phyloP scores from a whole-genome alignment of 2,113 vertebrate species.

The Sceloporus tristichus region DNA sequence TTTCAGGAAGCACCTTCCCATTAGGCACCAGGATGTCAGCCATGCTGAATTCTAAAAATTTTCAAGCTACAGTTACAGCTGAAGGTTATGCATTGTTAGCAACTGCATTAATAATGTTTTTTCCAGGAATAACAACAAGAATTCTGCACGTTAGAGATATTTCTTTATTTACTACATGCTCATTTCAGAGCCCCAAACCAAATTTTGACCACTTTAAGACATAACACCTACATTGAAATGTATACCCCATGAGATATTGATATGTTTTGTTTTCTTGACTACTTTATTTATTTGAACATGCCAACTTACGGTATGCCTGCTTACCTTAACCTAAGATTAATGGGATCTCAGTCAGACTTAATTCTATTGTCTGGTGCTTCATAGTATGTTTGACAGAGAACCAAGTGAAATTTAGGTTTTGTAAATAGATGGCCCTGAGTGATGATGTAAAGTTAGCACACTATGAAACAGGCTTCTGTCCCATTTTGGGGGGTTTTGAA shows the following conservation, averaged over 20 bases:
- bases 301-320: not conserved
- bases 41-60: not conserved
- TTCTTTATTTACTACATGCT: not conserved
- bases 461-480: not conserved
- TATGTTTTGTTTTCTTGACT: not conserved
- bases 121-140: not conserved
- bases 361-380: not conserved
- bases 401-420: not conserved
- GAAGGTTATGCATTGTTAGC: not conserved
- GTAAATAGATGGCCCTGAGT: not conserved
- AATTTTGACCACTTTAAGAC: not conserved
- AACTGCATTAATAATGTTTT: rapidly evolving
- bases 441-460: not conserved
- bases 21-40: not conserved
- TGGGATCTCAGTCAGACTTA: not conserved
- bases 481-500: too few relatives aligned
- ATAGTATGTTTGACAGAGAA: not conserved
- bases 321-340: not conserved
- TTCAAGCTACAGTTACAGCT: rapidly evolving
- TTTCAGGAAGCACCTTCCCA: constrained; percentile 7
- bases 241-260: not conserved
- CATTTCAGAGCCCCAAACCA: not conserved
- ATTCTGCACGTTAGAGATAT: not conserved
- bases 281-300: constrained; percentile 1
- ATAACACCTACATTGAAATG: not conserved